phyloP scores from a whole-genome alignment of 2,888 invertebrate species.

The Eupithecia pulchellata region DNA sequence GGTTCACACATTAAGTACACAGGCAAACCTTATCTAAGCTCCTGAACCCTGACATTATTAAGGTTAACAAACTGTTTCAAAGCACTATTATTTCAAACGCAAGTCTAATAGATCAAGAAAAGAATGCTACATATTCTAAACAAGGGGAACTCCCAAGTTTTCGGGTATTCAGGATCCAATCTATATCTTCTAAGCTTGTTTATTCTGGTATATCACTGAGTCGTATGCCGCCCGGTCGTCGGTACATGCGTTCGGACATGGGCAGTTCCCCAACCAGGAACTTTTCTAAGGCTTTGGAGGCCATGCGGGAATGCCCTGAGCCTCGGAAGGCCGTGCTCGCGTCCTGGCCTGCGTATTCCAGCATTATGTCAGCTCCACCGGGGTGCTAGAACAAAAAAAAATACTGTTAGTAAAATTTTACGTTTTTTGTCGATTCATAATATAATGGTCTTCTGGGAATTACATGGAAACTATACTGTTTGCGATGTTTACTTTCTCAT shows the following conservation, averaged over 20 bases:
- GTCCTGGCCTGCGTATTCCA: constrained; percentile 94
- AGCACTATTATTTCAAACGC: constrained; percentile 33
- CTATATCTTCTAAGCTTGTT: constrained; percentile 3
- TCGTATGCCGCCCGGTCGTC: constrained; percentile 85
- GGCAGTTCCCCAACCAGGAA: constrained; percentile 92
- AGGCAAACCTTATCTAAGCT: constrained; percentile 49
- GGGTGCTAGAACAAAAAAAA: constrained; percentile 87
- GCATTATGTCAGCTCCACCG: constrained; percentile 92
- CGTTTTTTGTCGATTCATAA: background rate
- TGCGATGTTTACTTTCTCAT: background rate
- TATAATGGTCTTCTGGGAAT: background rate
- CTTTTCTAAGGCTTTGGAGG: constrained; percentile 87
- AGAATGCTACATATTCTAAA: background rate
- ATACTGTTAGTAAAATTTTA: constrained; percentile 17
- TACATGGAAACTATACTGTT: background rate
- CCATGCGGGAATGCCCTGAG: constrained; percentile 90
- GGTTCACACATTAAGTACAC: constrained; percentile 47
- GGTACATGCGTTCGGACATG: constrained; percentile 89
- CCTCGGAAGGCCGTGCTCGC: constrained; percentile 93
- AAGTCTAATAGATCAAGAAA: background rate
- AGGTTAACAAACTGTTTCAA: constrained; percentile 42
- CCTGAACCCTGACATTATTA: constrained; percentile 52
- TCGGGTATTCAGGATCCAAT: background rate
- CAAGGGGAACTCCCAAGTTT: background rate
- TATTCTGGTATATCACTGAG: constrained; percentile 85